Base-by-base conservation (phyloP, 2,797 vertebrate species). In the Melanotaenia trifasciata region DNA sequence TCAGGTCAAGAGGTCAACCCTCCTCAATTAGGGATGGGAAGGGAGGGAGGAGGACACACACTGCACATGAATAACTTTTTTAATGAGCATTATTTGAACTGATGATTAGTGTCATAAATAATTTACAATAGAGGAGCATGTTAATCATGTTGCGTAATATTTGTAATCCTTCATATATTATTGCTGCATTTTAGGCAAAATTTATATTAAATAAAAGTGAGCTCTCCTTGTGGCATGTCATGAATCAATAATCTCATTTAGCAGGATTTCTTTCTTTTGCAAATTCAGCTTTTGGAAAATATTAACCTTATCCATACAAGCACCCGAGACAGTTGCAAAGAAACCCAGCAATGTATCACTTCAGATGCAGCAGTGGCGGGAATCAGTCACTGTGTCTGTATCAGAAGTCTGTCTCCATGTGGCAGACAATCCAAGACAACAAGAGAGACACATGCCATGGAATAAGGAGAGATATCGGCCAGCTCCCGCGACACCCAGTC, bases 1-100 rank as follows among this genome's bases (percentile, higher is more conserved):
- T 90, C 75, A 50, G 93, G 92, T 94, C 92, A 91, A 85, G 77
- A 89, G 94, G 94, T 94, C 93, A 94, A 92, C 84, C 89, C 91
- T 93, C 93, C 92, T 93, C 93, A 94, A 94, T 94, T 94, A 94
- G 93, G 87, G 80, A 85, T 62, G 77, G 78, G 79, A 84, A 83
- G 81, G 84, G 79, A 80, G 81, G 88, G 84, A 72, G 83, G 81
- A 82, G 87, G 87, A 85, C 86, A 88, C 87, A 90, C 87, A 93
- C 90, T 70, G 89, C 91, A 92, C 89, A 91, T 88, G 92, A 93
- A 93, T 89, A 91, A 92, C 90, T 92, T 94, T 90, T 91, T 90
- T 94, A 93, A 93, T 92, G 89, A 94, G 91, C 90, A 91, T 90
- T 93, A 93, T 93, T 93, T 91, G 91, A 92, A 91, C 92, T 89